These are phyloP conservation scores for Sebastes steindachneri DNA, from an alignment of 2,797 vertebrate species.

Conservation along the genomic window DNA sequence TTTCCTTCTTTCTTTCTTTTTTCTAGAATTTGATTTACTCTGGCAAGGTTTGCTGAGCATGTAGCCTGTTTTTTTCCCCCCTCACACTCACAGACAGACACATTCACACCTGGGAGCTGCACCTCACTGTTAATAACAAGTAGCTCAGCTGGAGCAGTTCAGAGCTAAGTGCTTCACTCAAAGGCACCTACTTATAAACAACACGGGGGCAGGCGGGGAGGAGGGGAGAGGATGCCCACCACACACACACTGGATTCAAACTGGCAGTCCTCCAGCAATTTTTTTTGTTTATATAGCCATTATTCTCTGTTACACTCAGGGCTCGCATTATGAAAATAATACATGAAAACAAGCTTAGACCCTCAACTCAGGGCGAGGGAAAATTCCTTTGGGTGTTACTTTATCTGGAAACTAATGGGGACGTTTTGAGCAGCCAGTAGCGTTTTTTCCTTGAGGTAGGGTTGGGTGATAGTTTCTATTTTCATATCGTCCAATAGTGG, in stretches of 20 bases:
- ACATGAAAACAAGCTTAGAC: slow-evolving; percentile 4
- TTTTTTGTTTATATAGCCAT: background rate
- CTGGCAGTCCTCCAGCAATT: background rate
- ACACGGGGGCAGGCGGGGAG: background rate
- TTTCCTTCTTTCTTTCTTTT: background rate
- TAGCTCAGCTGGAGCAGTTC: slow-evolving; percentile 30
- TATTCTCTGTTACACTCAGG: background rate
- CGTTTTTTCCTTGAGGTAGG: background rate
- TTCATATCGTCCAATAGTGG: background rate
- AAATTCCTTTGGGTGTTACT: background rate
- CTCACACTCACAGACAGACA: slow-evolving; percentile 10
- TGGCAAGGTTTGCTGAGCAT: slow-evolving; percentile 4
- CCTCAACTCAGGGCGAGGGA: background rate
- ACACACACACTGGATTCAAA: background rate
- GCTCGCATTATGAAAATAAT: slow-evolving; percentile 9
- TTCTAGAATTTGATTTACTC: slow-evolving; percentile 11
- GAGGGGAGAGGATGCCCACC: background rate
- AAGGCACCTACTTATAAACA: background rate
- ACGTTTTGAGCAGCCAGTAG: background rate
- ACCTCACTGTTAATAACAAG: slow-evolving; percentile 35
- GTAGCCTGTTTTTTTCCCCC: slow-evolving; percentile 12
- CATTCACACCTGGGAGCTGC: slow-evolving; percentile 30
- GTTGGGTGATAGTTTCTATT: background rate
- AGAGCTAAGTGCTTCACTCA: slow-evolving; percentile 31
- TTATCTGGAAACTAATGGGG: background rate